Evolutionary conservation across 1,140 invertebrate genomes (phyloP), one percentile per base, ranked within the genome.

Genomic region (Drosophila rhopaloa): DNA sequence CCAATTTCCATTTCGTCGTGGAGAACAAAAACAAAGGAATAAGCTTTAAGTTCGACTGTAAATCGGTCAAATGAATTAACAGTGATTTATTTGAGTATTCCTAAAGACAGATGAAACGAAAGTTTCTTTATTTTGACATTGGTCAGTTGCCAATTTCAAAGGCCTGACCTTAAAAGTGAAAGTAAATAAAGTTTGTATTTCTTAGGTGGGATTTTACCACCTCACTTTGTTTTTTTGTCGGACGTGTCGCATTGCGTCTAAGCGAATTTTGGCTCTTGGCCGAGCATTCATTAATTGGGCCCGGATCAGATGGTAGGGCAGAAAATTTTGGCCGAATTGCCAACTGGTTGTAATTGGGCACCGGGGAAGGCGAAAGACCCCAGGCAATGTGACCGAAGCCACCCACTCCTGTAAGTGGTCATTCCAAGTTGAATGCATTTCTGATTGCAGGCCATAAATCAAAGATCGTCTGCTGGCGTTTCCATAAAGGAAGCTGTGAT

Each of bases 221-320:
- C 27, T 16, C 5, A 44, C 27, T 59, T 47, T 13, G 29, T 35
- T 10, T 66, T 43, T 62, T 62, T 56, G 48, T 43, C 13, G 27
- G n/a, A 41, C 43, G 19, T 85, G 81, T 61, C 81, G 75, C 83
- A 88, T 62, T 88, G 79, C 76, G 81, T 79, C 83, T 50, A 72
- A 82, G 58, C 58, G 44, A 44, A 32, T 82, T 86, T 82, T 86
- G 83, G 79, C 83, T 48, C 27, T 35, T 7, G n/a, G 65, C 83
- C 83, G 62, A 88, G 62, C 44, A 61, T 88, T 56, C 70, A 76
- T 86, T 86, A 86, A 86, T 88, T 88, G 79, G 61, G 66, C 71
- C 79, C 88, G 76, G 82, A 83, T 76, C 71, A 79, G 46, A 75
- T 78, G 48, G 59, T 63, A 43, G 65, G 67, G 61, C 47, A 16